phyloP scores from a whole-genome alignment of 2,113 vertebrate genomes.

The Podarcis cretensis region DNA sequence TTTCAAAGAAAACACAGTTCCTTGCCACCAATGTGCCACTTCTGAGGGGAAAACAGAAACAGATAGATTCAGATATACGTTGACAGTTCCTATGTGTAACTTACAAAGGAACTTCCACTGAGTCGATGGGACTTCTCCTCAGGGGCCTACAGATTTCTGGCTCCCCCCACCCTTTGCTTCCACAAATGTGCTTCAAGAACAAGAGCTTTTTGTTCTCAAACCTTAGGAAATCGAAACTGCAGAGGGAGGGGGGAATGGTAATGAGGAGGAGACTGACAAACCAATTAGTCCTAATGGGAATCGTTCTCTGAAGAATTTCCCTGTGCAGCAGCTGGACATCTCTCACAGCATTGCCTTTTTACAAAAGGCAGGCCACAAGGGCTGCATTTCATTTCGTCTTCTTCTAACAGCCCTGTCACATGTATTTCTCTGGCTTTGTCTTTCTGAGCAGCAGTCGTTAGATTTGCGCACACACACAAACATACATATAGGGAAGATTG shows the following conservation, averaged over 20 bases:
- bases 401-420: conserved; percentile 17
- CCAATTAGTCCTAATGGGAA: background rate
- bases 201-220: background rate
- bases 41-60: background rate
- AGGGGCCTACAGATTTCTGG: background rate
- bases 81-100: background rate
- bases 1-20: background rate
- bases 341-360: background rate
- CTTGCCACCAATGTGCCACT: background rate
- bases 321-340: background rate
- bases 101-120: background rate
- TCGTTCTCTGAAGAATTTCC: conserved; percentile 9
- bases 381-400: conserved; percentile 24
- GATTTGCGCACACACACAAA: background rate
- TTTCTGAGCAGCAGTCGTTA: background rate
- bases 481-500: no score
- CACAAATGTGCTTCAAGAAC: background rate
- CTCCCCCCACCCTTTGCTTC: background rate
- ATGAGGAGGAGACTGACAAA: conserved; percentile 17
- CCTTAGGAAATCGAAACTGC: background rate
- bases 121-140: background rate
- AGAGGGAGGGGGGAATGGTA: background rate
- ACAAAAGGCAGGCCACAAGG: background rate
- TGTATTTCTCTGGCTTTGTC: background rate
- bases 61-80: background rate